Evolutionary conservation across 35 echinoderm and acorn worm species (phyloP).

Genomic region (Ophioderma brevispina): DNA sequence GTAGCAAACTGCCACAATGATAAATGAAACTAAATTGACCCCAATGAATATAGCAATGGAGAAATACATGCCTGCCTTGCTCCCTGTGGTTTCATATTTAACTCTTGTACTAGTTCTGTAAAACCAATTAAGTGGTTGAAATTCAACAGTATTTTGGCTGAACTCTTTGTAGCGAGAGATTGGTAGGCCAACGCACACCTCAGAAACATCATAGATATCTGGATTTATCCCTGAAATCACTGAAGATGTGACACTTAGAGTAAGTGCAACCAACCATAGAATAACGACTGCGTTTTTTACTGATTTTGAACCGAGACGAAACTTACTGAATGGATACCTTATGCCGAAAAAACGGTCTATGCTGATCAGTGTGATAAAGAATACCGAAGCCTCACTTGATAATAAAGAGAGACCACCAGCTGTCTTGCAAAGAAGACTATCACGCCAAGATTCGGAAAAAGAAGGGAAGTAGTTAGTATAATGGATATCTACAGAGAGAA

Average conservation of each 20-base stretch:
- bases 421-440: not conserved
- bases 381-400: constrained; percentile 6
- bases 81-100: not conserved
- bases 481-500: not conserved
- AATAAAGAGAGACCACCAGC: not conserved
- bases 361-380: constrained; percentile 15
- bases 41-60: not conserved
- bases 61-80: not conserved
- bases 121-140: not conserved
- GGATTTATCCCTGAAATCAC: not conserved
- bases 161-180: not conserved
- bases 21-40: not conserved
- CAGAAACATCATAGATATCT: not conserved
- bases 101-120: not conserved
- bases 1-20: not conserved
- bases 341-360: not conserved
- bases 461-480: not conserved
- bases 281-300: not conserved
- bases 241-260: not conserved
- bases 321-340: not conserved
- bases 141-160: not conserved
- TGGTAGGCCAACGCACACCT: not conserved
- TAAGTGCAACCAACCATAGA: not conserved
- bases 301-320: not conserved
- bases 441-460: not conserved